Percentiles rank a stretch among this genome's conserved stretches.
Conservation (phyloP, 1,140 invertebrate species). For the Oryzaephilus surinamensis region DNA sequence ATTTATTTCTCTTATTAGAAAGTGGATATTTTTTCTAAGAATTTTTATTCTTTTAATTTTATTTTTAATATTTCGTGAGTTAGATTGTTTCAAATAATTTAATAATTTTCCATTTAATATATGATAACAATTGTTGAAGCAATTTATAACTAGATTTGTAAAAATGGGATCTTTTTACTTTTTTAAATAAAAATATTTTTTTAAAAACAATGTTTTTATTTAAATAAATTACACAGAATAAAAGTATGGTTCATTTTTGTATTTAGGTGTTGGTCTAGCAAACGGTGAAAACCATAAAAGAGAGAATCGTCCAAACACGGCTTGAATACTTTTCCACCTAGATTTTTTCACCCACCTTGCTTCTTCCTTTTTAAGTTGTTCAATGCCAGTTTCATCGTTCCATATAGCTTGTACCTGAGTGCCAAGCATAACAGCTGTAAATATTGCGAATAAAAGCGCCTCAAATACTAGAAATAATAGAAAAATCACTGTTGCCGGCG, state of each 20-base stretch:
- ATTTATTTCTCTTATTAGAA: no score
- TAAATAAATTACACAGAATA: slow-evolving; percentile 54
- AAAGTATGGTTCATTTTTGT: slow-evolving; percentile 62
- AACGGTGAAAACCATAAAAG: slow-evolving; percentile 93
- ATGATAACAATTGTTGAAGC: no score
- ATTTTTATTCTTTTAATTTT: no score
- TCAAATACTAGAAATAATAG: slow-evolving; percentile 95
- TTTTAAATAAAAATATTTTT: no score
- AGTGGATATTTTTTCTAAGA: no score
- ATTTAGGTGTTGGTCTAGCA: slow-evolving; percentile 65
- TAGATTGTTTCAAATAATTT: no score
- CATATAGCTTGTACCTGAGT: slow-evolving; percentile 97
- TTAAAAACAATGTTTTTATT: no score
- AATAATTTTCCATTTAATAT: no score
- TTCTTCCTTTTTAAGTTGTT: slow-evolving; percentile 89
- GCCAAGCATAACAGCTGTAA: slow-evolving; percentile 95
- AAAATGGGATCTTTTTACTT: no score
- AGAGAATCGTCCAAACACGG: slow-evolving; percentile 90
- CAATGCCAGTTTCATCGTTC: slow-evolving; percentile 97
- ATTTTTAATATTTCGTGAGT: no score
- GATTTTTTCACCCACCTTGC: slow-evolving; percentile 84
- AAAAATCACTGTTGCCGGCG: slow-evolving; percentile 90
- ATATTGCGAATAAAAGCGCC: slow-evolving; percentile 93
- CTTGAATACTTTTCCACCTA: slow-evolving; percentile 86
- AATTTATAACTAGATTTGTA: no score